A percentile compares a stretch with the other conserved stretches of the same genome.
These are phyloP conservation scores for Oscheius onirici DNA, from an alignment of 2,888 invertebrate genomes.

Conservation along the genomic window DNA sequence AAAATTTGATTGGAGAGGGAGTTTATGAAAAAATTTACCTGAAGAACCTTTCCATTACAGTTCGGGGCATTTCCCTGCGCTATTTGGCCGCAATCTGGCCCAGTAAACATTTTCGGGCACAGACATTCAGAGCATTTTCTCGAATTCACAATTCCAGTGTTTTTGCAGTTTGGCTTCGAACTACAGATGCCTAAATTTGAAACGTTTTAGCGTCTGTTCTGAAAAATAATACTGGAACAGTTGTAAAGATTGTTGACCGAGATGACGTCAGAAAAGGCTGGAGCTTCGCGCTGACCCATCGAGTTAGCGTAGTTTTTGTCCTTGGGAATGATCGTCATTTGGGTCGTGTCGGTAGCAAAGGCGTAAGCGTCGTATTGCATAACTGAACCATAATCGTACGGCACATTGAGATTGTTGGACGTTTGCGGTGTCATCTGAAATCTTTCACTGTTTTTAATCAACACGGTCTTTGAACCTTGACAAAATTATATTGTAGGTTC, in stretches of 20 bases:
- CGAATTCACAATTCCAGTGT: slow-evolving; percentile 29
- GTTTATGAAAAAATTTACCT: not conserved
- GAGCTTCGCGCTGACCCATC: slow-evolving; percentile 48
- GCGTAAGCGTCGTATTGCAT: slow-evolving; percentile 54
- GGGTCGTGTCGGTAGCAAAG: slow-evolving; percentile 37
- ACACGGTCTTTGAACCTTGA: slow-evolving; percentile 26
- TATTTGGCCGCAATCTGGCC: not conserved
- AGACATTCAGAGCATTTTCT: slow-evolving; percentile 21
- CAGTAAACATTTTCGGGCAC: slow-evolving; percentile 26
- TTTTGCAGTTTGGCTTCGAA: slow-evolving; percentile 16
- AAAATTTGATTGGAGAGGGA: no score
- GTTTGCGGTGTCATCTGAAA: slow-evolving; percentile 33
- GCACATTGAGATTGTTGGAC: slow-evolving; percentile 37
- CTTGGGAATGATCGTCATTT: slow-evolving; percentile 45
- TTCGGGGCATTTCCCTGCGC: slow-evolving; percentile 4
- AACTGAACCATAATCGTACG: slow-evolving; percentile 53
- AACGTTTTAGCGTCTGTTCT: not conserved
- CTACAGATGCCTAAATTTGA: not conserved
- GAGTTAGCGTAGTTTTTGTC: slow-evolving; percentile 38
- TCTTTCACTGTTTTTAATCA: not conserved
- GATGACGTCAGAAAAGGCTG: slow-evolving; percentile 53
- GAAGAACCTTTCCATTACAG: slow-evolving; percentile 30
- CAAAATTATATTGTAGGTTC: slow-evolving; percentile 43
- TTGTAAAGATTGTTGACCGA: slow-evolving; percentile 48
- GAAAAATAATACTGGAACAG: slow-evolving; percentile 40